Percentiles rank a stretch among this genome's conserved stretches.
phyloP scores from a whole-genome alignment of 1,140 invertebrate genomes.

The Mya arenaria region DNA sequence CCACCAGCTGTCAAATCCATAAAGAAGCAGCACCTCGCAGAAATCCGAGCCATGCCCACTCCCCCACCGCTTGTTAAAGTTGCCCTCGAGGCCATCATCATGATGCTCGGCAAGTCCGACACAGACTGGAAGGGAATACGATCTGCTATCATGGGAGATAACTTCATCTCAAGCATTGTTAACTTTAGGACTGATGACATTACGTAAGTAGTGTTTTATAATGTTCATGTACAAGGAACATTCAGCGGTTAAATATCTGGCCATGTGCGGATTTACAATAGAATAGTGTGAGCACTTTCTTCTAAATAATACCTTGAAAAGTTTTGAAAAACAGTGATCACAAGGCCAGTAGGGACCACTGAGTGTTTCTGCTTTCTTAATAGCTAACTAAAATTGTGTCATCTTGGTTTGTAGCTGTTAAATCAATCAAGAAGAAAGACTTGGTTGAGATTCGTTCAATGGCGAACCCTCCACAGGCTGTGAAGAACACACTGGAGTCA shows the following conservation, averaged over 20 bases:
- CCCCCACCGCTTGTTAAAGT: constrained; percentile 98
- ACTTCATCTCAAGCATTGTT: constrained; percentile 99
- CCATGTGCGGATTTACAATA: neutral
- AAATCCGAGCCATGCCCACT: constrained; percentile 98
- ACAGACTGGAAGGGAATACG: constrained; percentile 99
- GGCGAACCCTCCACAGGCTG: constrained; percentile 98
- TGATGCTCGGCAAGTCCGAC: constrained; percentile 98
- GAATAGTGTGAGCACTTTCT: no score
- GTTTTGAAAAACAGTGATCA: no score
- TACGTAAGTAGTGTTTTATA: constrained; percentile 91
- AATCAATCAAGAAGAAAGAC: constrained; percentile 99
- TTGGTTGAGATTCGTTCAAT: constrained; percentile 99
- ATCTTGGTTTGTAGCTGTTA: constrained; percentile 89
- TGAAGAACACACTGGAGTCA: constrained; percentile 98
- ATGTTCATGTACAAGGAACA: no score
- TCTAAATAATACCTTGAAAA: no score
- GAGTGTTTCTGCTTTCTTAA: no score
- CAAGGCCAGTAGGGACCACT: no score
- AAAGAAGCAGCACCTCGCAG: constrained; percentile 99
- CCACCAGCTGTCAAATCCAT: constrained; percentile 98
- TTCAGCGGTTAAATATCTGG: neutral
- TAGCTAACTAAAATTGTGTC: no score
- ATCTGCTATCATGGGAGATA: constrained; percentile 98
- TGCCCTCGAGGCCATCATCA: constrained; percentile 98
- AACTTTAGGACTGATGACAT: constrained; percentile 99